A percentile compares a stretch with the other conserved stretches of the same genome.
phyloP scores from a whole-genome alignment of 2,888 invertebrate species.

The Nemapogon koenigi region DNA sequence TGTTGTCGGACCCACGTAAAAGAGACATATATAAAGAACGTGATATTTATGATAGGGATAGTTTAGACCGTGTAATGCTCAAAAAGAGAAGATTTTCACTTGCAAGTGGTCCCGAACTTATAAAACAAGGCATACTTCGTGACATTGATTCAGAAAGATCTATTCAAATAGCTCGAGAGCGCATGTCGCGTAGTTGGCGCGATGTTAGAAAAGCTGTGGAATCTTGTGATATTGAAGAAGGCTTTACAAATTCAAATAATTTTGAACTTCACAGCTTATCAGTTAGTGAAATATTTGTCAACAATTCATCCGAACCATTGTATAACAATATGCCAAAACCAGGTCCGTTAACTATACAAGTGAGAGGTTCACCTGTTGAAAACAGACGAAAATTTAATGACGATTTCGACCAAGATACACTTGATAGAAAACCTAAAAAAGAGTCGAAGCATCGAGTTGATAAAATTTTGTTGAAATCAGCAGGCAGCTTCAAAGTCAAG shows the following conservation, averaged over 20 bases:
- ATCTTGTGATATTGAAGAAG: constrained; percentile 17
- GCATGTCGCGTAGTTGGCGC: constrained; percentile 47
- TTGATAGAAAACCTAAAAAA: constrained; percentile 74
- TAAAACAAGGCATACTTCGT: constrained; percentile 41
- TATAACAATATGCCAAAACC: constrained; percentile 68
- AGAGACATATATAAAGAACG: constrained; percentile 26
- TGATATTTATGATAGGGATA: constrained; percentile 39
- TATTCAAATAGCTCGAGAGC: constrained; percentile 30
- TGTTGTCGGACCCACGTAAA: constrained; percentile 27
- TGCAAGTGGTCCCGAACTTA: constrained; percentile 37
- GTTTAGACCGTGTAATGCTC: constrained; percentile 37
- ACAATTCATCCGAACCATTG: constrained; percentile 57
- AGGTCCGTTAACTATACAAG: constrained; percentile 83
- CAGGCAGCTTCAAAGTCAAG: constrained; percentile 74
- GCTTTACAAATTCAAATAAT: constrained; percentile 18
- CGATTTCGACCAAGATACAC: constrained; percentile 84
- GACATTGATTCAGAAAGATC: constrained; percentile 26
- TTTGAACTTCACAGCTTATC: constrained; percentile 42
- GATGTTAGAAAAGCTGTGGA: constrained; percentile 37
- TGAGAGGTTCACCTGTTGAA: constrained; percentile 76
- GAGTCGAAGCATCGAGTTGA: constrained; percentile 48
- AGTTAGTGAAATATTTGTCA: constrained; percentile 74
- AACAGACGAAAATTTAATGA: constrained; percentile 71
- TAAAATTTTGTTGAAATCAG: constrained; percentile 68
- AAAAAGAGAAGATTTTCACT: constrained; percentile 45